These are phyloP conservation scores for Salvelinus fontinalis DNA, from an alignment of 2,113 vertebrate genomes.

Conservation along the genomic window DNA sequence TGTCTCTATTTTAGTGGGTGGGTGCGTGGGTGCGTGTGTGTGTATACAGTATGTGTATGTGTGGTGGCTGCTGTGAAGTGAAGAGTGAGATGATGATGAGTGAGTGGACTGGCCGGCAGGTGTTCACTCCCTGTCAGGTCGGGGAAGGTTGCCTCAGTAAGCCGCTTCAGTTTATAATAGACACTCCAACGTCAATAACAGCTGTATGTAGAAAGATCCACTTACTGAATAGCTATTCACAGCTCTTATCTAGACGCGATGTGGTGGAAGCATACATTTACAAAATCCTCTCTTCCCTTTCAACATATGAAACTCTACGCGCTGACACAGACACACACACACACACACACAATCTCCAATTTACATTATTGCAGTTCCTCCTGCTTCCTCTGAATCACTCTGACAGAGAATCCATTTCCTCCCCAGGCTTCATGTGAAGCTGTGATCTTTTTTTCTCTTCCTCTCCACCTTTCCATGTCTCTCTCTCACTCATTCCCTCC, in stretches of 20 bases:
- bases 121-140: too few relatives aligned
- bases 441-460: conserved; percentile 14
- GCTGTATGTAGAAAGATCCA: not conserved
- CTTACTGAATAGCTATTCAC: not conserved
- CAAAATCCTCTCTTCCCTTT: not conserved
- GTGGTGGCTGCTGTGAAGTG: not conserved
- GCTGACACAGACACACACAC: too few relatives aligned
- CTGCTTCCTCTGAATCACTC: not conserved
- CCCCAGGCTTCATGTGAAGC: not conserved
- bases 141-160: too few relatives aligned
- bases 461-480: conserved; percentile 5
- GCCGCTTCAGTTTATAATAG: not conserved
- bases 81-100: too few relatives aligned
- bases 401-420: conserved; percentile 8
- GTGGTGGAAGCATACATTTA: not conserved
- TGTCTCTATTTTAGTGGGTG: not conserved
- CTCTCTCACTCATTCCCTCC: not conserved
- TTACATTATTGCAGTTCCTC: conserved; percentile 26
- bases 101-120: too few relatives aligned
- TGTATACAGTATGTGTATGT: not conserved
- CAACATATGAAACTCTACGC: not conserved
- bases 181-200: not conserved
- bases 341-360: not conserved
- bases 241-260: not conserved
- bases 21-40: not conserved